Percentiles rank a stretch among this genome's conserved stretches.
Conservation (phyloP, 2,797 vertebrate genomes). For the Arctocebus calabarensis region DNA sequence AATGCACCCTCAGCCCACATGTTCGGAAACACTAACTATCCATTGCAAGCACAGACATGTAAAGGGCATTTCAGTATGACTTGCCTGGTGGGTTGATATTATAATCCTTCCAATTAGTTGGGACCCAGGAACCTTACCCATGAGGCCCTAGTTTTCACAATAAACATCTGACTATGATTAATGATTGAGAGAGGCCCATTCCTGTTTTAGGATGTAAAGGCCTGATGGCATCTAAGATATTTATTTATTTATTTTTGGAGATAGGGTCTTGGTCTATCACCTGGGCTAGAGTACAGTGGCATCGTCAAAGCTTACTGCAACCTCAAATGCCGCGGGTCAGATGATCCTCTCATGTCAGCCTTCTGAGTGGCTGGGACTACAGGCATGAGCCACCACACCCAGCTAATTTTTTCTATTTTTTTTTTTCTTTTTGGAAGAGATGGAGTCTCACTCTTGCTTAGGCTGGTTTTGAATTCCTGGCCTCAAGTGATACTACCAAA, state of each 20-base stretch:
- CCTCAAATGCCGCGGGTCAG: background rate
- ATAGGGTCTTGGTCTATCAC: background rate
- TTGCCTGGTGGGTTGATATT: background rate
- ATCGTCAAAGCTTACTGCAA: background rate
- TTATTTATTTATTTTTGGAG: background rate
- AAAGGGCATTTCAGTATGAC: background rate
- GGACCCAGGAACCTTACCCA: background rate
- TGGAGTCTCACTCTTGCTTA: background rate
- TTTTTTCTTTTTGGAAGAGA: background rate
- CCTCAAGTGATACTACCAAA: background rate
- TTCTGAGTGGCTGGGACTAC: background rate
- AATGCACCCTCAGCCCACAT: background rate
- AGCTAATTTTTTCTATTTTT: background rate
- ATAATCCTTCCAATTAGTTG: background rate
- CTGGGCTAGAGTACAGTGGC: background rate
- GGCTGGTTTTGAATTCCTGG: background rate
- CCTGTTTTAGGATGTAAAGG: background rate
- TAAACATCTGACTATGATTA: background rate
- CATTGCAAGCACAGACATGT: background rate
- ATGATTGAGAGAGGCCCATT: background rate
- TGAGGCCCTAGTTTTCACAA: background rate
- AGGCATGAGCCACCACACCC: background rate
- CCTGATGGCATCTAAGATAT: background rate
- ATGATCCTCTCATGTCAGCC: background rate
- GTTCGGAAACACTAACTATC: background rate